A percentile compares a stretch with the other conserved stretches of the same genome.
These are phyloP conservation scores for Cydia pomonella DNA, from an alignment of 1,140 invertebrate species.

Conservation along the genomic window DNA sequence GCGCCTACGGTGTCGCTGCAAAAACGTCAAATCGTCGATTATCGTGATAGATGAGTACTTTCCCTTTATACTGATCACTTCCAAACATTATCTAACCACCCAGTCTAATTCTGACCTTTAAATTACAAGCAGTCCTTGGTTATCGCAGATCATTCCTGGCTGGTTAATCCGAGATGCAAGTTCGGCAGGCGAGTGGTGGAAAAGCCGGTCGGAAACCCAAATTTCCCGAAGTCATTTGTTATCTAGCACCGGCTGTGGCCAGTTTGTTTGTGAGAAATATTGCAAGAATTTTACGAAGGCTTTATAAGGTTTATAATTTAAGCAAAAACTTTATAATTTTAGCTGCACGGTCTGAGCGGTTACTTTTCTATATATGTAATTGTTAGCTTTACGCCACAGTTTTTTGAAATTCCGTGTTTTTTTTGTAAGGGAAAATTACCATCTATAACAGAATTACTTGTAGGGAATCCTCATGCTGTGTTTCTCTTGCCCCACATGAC, in stretches of 20 bases:
- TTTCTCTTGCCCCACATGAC: too few relatives aligned
- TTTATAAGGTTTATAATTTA: not conserved
- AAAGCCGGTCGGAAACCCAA: constrained; percentile 25
- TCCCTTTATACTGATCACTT: not conserved
- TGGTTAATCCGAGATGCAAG: not conserved
- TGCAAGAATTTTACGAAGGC: constrained; percentile 11
- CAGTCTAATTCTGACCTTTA: not conserved
- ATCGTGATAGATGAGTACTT: constrained; percentile 16
- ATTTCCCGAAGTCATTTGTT: constrained; percentile 30
- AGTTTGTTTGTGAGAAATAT: constrained; percentile 19
- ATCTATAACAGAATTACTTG: too few relatives aligned
- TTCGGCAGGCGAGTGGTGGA: not conserved
- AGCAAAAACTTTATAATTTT: not conserved
- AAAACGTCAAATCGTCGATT: constrained; percentile 17
- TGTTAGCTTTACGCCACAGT: too few relatives aligned
- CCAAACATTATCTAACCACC: not conserved
- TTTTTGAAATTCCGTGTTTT: not conserved
- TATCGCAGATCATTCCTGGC: not conserved
- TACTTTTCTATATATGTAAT: not conserved
- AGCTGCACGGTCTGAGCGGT: not conserved
- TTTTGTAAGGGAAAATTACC: too few relatives aligned
- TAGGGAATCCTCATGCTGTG: too few relatives aligned
- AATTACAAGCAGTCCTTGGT: not conserved
- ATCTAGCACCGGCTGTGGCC: constrained; percentile 9
- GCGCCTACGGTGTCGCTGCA: constrained; percentile 15